phyloP scores from a whole-genome alignment of 2,888 invertebrate genomes.

The Diaprepes abbreviatus region DNA sequence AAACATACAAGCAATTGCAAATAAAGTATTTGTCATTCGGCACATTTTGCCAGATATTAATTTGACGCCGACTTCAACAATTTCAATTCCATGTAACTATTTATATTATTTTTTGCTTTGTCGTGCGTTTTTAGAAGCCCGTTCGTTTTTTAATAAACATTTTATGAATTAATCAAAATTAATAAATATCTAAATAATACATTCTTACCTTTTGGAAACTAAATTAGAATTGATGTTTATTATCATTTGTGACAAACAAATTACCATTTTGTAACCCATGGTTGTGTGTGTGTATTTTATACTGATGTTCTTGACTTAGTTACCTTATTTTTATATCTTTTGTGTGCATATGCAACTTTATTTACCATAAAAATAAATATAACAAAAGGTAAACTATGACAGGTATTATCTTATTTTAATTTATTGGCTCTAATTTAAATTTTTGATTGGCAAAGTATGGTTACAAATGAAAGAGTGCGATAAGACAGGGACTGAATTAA shows the following conservation, averaged over 20 bases:
- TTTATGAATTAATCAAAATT: too few species aligned
- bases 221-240: not conserved
- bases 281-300: not conserved
- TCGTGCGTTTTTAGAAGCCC: too few species aligned
- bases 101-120: too few species aligned
- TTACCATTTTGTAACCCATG: not conserved
- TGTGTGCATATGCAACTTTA: conserved; percentile 1
- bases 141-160: too few species aligned
- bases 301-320: conserved; percentile 8
- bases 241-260: not conserved
- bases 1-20: too few species aligned
- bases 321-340: conserved; percentile 27
- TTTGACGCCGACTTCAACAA: too few species aligned
- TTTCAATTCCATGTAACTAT: too few species aligned
- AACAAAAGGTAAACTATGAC: not conserved
- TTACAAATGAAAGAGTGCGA: not conserved
- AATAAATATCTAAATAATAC: not conserved
- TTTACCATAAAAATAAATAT: conserved; percentile 14
- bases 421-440: not conserved
- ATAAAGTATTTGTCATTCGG: too few species aligned
- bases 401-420: conserved; percentile 7
- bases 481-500: not conserved
- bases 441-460: not conserved
- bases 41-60: too few species aligned
- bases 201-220: not conserved